Percentiles rank a stretch among this genome's conserved stretches.
Conservation (phyloP, 2,113 vertebrate genomes). For the Typhlomys cinereus region DNA sequence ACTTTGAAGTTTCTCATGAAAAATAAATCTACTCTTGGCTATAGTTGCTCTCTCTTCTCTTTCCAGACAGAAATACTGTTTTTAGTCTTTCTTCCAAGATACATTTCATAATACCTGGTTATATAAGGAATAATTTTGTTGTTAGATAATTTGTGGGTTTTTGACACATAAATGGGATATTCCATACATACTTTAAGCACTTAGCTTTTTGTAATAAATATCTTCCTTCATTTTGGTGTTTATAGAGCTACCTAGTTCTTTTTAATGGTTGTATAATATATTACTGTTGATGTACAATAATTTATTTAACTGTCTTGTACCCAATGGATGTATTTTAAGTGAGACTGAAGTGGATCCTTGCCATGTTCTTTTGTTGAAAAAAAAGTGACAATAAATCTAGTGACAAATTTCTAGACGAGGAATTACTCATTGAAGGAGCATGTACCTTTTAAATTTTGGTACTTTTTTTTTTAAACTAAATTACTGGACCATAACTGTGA, state of each 20-base stretch:
- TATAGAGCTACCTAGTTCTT: constrained; percentile 35
- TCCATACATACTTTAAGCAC: not conserved
- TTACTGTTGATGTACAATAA: not conserved
- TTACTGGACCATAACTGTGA: constrained; percentile 30
- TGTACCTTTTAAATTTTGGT: constrained; percentile 2
- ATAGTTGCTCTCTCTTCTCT: not conserved
- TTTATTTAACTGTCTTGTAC: not conserved
- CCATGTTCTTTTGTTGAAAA: constrained; percentile 12
- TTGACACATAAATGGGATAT: not conserved
- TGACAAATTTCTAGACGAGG: not conserved
- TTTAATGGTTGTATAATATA: constrained; percentile 3
- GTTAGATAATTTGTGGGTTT: not conserved
- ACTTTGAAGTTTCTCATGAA: not conserved
- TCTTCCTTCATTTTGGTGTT: constrained; percentile 45
- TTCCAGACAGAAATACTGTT: constrained; percentile 9
- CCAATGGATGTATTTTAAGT: not conserved
- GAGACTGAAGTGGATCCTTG: not conserved
- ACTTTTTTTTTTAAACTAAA: constrained; percentile 43
- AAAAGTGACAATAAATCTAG: not conserved
- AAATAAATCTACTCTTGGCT: not conserved
- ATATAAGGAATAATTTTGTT: constrained; percentile 13
- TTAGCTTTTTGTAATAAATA: not conserved
- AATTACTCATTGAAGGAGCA: constrained; percentile 10
- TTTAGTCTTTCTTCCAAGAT: constrained; percentile 9
- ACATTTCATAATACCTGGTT: not conserved